These are phyloP conservation scores for Xyliphius kryptos DNA, from an alignment of 2,113 vertebrate species.

Conservation along the genomic window DNA sequence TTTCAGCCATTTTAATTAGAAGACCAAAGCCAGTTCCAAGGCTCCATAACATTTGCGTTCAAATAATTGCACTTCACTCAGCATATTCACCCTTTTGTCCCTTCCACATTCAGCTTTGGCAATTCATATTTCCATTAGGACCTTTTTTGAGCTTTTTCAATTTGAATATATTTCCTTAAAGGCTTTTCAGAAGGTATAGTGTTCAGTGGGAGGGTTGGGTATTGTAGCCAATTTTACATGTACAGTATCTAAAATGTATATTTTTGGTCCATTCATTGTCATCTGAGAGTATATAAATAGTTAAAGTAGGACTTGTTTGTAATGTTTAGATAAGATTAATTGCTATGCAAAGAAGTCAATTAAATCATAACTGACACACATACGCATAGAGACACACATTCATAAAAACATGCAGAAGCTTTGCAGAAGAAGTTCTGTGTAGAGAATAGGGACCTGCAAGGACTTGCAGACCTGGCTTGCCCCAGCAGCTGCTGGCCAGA, in stretches of 20 bases:
- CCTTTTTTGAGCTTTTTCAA: slow-evolving; percentile 46
- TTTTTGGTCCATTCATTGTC: no score
- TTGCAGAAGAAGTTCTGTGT: slow-evolving; percentile 8
- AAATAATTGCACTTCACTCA: slow-evolving; percentile 47
- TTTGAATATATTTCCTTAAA: slow-evolving; percentile 46
- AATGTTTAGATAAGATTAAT: no score
- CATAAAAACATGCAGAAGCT: background rate
- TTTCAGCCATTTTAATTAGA: slow-evolving; percentile 53
- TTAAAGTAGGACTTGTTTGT: no score
- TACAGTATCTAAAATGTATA: no score
- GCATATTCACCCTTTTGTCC: slow-evolving; percentile 42
- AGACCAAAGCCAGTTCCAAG: slow-evolving; percentile 40
- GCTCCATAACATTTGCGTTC: slow-evolving; percentile 48
- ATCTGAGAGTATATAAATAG: no score
- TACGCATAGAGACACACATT: slow-evolving; percentile 16
- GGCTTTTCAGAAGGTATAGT: slow-evolving; percentile 32
- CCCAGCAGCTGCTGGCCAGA: slow-evolving; percentile 56
- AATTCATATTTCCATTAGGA: slow-evolving; percentile 48
- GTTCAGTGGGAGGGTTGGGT: background rate
- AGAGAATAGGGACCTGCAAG: slow-evolving; percentile 48
- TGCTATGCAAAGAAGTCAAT: no score
- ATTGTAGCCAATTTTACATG: no score
- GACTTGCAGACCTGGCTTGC: slow-evolving; percentile 54
- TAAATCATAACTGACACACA: slow-evolving; percentile 26
- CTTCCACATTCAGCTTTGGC: slow-evolving; percentile 39